Percentiles rank a stretch among this genome's conserved stretches.
phyloP scores from a whole-genome alignment of 37 sponge, comb jelly and placozoan species.

The Axinella damicornis region DNA sequence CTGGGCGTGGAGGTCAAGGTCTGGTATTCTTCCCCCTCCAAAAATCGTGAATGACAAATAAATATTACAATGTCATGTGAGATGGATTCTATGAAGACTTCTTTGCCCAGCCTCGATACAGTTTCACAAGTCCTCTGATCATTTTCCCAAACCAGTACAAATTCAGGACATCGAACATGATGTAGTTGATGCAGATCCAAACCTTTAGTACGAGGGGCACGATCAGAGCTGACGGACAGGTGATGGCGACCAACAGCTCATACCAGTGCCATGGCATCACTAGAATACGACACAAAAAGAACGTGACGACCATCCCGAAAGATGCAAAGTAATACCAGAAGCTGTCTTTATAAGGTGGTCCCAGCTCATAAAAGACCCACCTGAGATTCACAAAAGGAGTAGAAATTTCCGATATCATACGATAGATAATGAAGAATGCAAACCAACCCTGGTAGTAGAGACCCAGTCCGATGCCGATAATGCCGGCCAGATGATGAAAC shows the following conservation, averaged over 20 bases:
- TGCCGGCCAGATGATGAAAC: conserved; percentile 49
- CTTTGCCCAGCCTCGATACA: not conserved
- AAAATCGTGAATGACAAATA: too few species aligned
- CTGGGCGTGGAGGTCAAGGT: too few species aligned
- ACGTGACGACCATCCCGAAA: conserved; percentile 48
- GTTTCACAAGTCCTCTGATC: conserved; percentile 46
- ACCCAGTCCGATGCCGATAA: conserved; percentile 31
- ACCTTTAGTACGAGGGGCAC: conserved; percentile 12
- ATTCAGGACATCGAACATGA: conserved; percentile 69
- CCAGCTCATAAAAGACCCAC: conserved; percentile 10
- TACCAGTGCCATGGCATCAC: conserved; percentile 65
- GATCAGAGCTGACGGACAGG: not conserved
- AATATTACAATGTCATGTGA: too few species aligned
- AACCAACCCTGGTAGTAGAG: conserved; percentile 35
- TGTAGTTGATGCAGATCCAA: conserved; percentile 39
- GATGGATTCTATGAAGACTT: too few species aligned
- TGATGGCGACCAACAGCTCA: not conserved
- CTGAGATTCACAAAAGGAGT: conserved; percentile 70
- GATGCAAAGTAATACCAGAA: conserved; percentile 18
- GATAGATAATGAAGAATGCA: conserved; percentile 58
- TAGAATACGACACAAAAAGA: conserved; percentile 64
- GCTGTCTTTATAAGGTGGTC: not conserved
- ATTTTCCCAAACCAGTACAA: conserved; percentile 74
- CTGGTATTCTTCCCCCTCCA: too few species aligned
- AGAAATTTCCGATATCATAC: conserved; percentile 54